phyloP scores from a whole-genome alignment of 2,797 vertebrate genomes.

The Nyctalus aviator region DNA sequence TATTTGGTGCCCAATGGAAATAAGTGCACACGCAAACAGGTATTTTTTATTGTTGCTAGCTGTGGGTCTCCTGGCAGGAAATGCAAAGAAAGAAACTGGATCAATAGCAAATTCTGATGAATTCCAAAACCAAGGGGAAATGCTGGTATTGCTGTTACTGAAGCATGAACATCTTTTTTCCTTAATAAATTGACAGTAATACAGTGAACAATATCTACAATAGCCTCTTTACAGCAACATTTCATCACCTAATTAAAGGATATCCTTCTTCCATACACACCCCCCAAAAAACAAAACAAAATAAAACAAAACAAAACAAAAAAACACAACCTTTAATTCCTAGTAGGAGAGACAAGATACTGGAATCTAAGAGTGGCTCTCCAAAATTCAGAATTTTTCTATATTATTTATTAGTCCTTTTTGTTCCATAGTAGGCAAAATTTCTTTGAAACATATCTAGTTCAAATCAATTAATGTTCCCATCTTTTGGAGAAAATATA shows the following conservation, averaged over 20 bases:
- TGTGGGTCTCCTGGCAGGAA: not conserved
- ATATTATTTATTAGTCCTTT: not conserved
- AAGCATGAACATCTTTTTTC: not conserved
- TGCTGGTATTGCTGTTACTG: not conserved
- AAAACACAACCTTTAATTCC: no score
- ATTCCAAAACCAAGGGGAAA: slow-evolving; percentile 6
- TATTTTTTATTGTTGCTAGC: not conserved
- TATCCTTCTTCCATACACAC: no score
- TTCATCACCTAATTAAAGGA: no score
- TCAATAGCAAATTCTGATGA: not conserved
- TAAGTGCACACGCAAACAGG: not conserved
- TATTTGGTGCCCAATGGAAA: not conserved
- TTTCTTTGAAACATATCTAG: slow-evolving; percentile 6
- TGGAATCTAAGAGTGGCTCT: not conserved
- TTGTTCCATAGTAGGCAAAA: not conserved
- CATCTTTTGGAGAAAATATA: not conserved
- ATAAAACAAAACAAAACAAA: no score
- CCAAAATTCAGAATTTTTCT: not conserved
- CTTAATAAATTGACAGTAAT: not conserved
- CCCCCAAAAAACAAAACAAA: no score
- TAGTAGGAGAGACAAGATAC: no score
- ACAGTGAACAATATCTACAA: not conserved
- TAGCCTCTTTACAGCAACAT: not conserved
- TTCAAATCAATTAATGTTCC: not conserved
- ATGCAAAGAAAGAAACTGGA: not conserved